Evolutionary conservation across 2,797 vertebrate species (phyloP), one percentile per base, ranked within the genome.

Genomic region (Kryptopterus vitreolus): DNA sequence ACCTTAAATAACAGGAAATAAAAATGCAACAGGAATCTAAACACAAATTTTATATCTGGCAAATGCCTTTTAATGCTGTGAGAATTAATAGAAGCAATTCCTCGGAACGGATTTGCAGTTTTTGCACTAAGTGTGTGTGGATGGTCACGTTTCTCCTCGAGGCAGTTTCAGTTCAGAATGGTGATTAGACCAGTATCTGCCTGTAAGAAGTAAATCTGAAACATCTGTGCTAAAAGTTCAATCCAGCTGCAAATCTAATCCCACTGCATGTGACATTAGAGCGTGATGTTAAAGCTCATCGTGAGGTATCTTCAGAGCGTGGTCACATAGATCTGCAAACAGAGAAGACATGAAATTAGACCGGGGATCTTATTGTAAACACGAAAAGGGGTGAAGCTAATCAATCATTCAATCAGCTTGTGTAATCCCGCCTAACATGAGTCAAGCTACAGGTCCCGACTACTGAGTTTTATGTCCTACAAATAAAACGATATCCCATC

Each of bases 261-360:
- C 43, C 22, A 26, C 22, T 52, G 68, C 13, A 33, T 10, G 3
- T 55, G 68, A 53, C 1, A n/a, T 15, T 35, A 9, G 31, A 72
- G 16, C 12, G 3, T 10, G 66, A 18, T 50, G 86, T 98, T 95
- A 99, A 82, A 99, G 95, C 86, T 99, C 98, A 52, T 98, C 97
- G 0, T 96, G 97, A 0, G 93, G 89, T 79, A 95, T 94, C 88
- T 94, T 93, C 81, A 99, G 92, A 55, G 96, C 94, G 0, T 98
- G 95, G 92, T 99, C 98, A 72, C 98, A 98, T 6, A 99, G 93
- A 89, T 99, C 98, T 99, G 93, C 1, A 85, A 78, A 80, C 29
- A 11, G 74, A 85, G 46, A 1, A 26, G 3, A 38, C 4, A 18
- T 18, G 9, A 13, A 43, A 66, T 66, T 66, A 46, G 35, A 66